Conservation (phyloP, 1,140 invertebrate species). For the Nephila pilipes region DNA sequence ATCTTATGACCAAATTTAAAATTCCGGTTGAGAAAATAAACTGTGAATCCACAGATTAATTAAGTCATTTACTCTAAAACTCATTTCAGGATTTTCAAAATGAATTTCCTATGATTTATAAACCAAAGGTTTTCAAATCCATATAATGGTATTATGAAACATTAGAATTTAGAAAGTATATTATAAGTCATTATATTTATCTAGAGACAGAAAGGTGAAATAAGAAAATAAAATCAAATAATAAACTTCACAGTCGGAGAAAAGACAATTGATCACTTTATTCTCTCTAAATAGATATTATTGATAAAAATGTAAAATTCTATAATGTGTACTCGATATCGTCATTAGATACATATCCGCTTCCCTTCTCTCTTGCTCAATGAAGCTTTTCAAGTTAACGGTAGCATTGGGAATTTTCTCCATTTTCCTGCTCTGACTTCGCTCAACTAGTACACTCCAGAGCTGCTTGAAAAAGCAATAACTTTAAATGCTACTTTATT, state of each 20-base stretch:
- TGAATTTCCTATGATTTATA: too few species aligned
- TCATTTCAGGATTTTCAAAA: too few species aligned
- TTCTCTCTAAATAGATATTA: neutral
- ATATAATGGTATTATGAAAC: too few species aligned
- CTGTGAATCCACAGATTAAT: too few species aligned
- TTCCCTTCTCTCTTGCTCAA: conserved; percentile 15
- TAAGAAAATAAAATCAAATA: too few species aligned
- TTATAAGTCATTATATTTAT: too few species aligned
- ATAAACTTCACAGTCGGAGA: neutral
- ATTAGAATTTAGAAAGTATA: too few species aligned
- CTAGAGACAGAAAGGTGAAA: too few species aligned
- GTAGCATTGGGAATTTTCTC: conserved; percentile 30
- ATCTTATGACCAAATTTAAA: too few species aligned
- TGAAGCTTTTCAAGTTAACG: conserved; percentile 26
- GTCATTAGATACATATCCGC: conserved; percentile 21
- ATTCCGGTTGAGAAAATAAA: too few species aligned
- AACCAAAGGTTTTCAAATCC: too few species aligned
- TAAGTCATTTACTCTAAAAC: too few species aligned
- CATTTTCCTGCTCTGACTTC: conserved; percentile 12
- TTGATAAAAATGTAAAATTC: conserved; percentile 1
- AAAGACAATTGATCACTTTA: conserved; percentile 2
- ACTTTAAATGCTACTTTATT: conserved; percentile 70
- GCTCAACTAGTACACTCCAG: conserved; percentile 40
- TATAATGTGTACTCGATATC: neutral
- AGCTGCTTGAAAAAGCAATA: conserved; percentile 64